Base-by-base conservation (phyloP, 2,113 vertebrate genomes). In the Entosphenus tridentatus region DNA sequence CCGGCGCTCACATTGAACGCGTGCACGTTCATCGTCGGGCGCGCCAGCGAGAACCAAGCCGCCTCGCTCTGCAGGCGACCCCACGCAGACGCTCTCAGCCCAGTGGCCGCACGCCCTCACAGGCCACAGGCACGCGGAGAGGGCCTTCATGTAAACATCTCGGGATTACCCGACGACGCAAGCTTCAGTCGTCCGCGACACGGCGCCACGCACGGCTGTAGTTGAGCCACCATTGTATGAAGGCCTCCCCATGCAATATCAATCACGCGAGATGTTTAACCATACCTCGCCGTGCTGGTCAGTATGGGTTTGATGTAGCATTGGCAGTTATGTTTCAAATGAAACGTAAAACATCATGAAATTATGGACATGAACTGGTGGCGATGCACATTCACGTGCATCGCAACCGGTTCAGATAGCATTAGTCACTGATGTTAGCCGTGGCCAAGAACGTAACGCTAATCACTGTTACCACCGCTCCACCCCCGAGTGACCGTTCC, bases 11-110 rank as follows among this genome's bases (percentile, higher is more conserved):
- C 74, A 16, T 71, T 74, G 70, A 89, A 82, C 71, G 71, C 75
- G 72, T 89, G 86, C 57, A 80, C 76, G 69, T 82, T 82, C 71
- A 83, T 72, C 65, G 73, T 70, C 65, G 72, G 71, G 11, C 56
- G 73, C 57, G 70, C 70, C 57, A 87, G 77, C 56, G 70, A 17
- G 56, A 77, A 79, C 8, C 72, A 21, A 1, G 1, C 11, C 1
- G 12, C 18, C 0, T 70, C 56, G 69, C 57, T 77, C 69, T 67
- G 68, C 78, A 80, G 70, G 16, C 71, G 54, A 11, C 39, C 39
- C 39, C 39, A 7, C 2, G 62, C 16, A 69, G 39, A 58, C 55
- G 12, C n/a, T 67, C 54, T 56, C 9, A 16, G 17, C 3, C 56
- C 39, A 55, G 39, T 67, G 21, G n/a, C 21, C 21, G 62, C 21